A percentile compares a stretch with the other conserved stretches of the same genome.
These are phyloP conservation scores for Elaeidobius kamerunicus DNA, from an alignment of 2,888 invertebrate species.

Conservation along the genomic window DNA sequence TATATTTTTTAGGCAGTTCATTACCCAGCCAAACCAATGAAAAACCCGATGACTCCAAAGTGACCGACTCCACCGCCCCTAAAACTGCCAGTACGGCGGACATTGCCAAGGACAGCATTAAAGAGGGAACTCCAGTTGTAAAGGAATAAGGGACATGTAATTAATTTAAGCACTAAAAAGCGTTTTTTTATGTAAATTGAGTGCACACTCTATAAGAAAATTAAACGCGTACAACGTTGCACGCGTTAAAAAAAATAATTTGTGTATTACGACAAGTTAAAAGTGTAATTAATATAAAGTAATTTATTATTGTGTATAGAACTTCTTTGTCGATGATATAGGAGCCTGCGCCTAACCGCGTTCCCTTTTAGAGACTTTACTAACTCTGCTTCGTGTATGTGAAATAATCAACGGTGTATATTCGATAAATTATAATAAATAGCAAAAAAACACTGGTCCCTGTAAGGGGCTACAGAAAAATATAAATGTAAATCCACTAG, in stretches of 20 bases:
- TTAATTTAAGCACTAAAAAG: constrained; percentile 31
- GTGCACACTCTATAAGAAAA: constrained; percentile 15
- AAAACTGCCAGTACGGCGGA: constrained; percentile 34
- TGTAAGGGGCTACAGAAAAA: constrained; percentile 5
- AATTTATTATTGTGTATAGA: constrained; percentile 29
- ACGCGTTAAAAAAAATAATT: constrained; percentile 17
- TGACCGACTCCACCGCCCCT: constrained; percentile 39
- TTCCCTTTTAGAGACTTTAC: constrained; percentile 20
- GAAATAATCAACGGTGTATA: constrained; percentile 25
- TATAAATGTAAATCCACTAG: not conserved
- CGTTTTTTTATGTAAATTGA: constrained; percentile 23
- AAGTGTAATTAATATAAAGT: constrained; percentile 26
- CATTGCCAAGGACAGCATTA: constrained; percentile 42
- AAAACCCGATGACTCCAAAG: constrained; percentile 46
- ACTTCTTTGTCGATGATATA: constrained; percentile 15
- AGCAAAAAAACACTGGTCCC: constrained; percentile 12
- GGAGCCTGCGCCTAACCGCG: constrained; percentile 6
- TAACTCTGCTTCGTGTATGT: constrained; percentile 28
- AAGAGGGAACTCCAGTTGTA: constrained; percentile 44
- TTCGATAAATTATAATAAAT: constrained; percentile 12
- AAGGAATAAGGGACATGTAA: constrained; percentile 40
- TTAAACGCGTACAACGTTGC: constrained; percentile 14
- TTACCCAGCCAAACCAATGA: constrained; percentile 45
- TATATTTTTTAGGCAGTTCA: constrained; percentile 40
- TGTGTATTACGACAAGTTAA: constrained; percentile 20